Evolutionary conservation across 2,888 invertebrate genomes (phyloP).

Genomic region (Nymphalis polychloros): DNA sequence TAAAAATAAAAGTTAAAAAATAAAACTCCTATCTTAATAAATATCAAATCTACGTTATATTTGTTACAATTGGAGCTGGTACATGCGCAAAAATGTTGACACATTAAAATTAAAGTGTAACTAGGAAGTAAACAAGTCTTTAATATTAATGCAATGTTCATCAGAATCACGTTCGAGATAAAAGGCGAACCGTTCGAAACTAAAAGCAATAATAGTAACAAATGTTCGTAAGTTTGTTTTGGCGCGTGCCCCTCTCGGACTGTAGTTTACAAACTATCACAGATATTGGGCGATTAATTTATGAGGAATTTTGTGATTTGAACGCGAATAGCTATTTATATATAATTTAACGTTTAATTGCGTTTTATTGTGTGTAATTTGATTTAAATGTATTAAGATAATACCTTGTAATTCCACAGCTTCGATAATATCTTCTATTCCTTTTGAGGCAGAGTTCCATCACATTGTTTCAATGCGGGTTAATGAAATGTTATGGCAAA

Average conservation of each 20-base stretch:
- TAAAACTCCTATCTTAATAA: too few species aligned
- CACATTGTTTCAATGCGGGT: too few species aligned
- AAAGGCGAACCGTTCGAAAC: conserved; percentile 51
- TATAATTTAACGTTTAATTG: neutral
- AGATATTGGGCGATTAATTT: conserved; percentile 55
- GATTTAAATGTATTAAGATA: too few species aligned
- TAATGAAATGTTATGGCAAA: too few species aligned
- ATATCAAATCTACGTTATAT: too few species aligned
- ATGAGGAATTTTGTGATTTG: conserved; percentile 30
- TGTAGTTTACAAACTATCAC: conserved; percentile 42
- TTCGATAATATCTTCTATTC: too few species aligned
- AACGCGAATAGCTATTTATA: neutral
- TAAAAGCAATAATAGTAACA: conserved; percentile 55
- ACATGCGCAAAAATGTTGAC: too few species aligned
- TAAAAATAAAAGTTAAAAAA: too few species aligned
- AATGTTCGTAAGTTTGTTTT: conserved; percentile 59
- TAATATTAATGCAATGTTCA: conserved; percentile 18
- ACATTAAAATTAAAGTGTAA: neutral
- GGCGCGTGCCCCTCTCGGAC: conserved; percentile 43
- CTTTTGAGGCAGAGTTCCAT: too few species aligned
- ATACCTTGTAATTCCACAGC: too few species aligned
- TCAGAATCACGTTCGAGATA: conserved; percentile 54
- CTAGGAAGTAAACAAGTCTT: conserved; percentile 6
- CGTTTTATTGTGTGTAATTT: neutral
- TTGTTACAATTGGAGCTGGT: too few species aligned